Conservation (phyloP, 2,797 vertebrate species). For the Spatula versicolor region DNA sequence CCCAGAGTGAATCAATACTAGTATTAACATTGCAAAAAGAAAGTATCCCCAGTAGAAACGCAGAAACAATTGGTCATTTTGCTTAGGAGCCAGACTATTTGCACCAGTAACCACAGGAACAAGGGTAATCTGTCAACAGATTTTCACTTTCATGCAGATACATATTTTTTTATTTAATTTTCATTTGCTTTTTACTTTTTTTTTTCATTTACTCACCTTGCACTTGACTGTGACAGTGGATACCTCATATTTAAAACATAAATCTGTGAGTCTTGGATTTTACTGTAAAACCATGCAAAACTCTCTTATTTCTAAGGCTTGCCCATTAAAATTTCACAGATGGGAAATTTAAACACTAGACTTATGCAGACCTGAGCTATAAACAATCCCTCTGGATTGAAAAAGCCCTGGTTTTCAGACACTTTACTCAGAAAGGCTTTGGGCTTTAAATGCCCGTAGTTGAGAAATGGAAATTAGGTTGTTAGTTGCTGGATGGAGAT, state of each 20-base stretch:
- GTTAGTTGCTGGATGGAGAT: not conserved
- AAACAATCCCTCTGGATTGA: not conserved
- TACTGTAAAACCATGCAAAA: not conserved
- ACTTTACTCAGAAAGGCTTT: conserved; percentile 17
- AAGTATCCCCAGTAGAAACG: not conserved
- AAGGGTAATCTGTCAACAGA: not conserved
- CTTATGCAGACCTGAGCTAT: not conserved
- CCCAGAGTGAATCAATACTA: not conserved
- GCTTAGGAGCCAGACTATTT: not conserved
- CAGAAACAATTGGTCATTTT: not conserved
- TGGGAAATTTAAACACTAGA: not conserved
- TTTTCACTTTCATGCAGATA: not conserved
- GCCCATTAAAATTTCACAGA: conserved; percentile 52
- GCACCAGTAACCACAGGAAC: not conserved
- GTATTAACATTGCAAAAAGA: not conserved
- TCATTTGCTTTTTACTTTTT: not conserved
- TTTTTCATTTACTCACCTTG: not conserved
- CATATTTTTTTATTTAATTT: not conserved
- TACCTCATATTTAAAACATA: conserved; percentile 36
- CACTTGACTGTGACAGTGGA: not conserved
- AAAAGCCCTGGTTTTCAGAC: conserved; percentile 23
- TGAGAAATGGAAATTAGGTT: conserved; percentile 26
- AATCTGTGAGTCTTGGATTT: not conserved
- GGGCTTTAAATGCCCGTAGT: not conserved
- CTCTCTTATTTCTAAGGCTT: not conserved